These are phyloP conservation scores for Drosophila prostipennis DNA, from an alignment of 2,888 invertebrate genomes.

Conservation along the genomic window DNA sequence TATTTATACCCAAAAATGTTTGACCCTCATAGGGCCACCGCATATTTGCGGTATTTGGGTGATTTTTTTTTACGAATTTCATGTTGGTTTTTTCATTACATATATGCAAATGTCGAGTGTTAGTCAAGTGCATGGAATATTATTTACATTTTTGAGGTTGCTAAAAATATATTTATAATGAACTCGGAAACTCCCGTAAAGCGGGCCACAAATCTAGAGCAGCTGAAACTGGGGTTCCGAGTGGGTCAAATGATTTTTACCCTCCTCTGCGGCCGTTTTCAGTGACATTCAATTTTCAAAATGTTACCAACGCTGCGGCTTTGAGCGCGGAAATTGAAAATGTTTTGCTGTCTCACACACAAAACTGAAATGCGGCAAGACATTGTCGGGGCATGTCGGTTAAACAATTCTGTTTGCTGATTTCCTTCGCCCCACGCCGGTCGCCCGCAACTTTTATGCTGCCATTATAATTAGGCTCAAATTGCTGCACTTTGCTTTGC, in stretches of 20 bases:
- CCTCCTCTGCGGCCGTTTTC: constrained; percentile 45
- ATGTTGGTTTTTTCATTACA: constrained; percentile 14
- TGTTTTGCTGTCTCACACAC: constrained; percentile 46
- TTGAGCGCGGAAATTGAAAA: constrained; percentile 72
- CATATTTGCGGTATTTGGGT: constrained; percentile 39
- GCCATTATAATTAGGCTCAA: constrained; percentile 55
- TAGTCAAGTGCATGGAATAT: constrained; percentile 53
- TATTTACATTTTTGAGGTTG: constrained; percentile 38
- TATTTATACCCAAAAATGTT: constrained; percentile 44
- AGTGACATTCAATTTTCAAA: constrained; percentile 77
- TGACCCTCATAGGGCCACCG: constrained; percentile 26
- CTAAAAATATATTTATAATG: constrained; percentile 52
- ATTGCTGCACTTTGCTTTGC: constrained; percentile 49
- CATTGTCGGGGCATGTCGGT: constrained; percentile 33
- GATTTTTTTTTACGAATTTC: constrained; percentile 1
- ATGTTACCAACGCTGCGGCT: constrained; percentile 59
- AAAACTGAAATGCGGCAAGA: constrained; percentile 34
- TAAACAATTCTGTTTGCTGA: constrained; percentile 39
- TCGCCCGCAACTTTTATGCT: constrained; percentile 18
- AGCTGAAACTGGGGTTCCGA: constrained; percentile 4
- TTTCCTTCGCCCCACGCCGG: constrained; percentile 6
- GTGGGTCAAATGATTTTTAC: constrained; percentile 18
- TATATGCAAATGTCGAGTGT: constrained; percentile 46
- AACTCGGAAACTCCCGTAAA: constrained; percentile 35
- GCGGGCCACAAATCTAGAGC: constrained; percentile 37